These are phyloP conservation scores for Aspiorhynchus laticeps DNA, from an alignment of 2,113 vertebrate species.

Conservation along the genomic window DNA sequence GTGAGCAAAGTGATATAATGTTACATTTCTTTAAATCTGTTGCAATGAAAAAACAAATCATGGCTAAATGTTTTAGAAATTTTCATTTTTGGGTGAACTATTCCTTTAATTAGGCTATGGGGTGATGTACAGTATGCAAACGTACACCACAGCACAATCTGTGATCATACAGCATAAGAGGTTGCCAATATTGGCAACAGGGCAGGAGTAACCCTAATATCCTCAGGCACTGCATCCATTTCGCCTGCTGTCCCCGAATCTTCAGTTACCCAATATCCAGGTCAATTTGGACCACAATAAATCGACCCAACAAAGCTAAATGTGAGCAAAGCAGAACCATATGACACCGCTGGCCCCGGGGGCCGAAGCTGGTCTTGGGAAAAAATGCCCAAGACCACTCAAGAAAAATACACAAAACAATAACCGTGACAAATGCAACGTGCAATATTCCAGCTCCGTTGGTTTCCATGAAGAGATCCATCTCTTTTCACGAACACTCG, in stretches of 20 bases:
- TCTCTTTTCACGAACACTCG: not conserved
- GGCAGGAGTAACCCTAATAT: not conserved
- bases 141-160: not conserved
- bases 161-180: not conserved
- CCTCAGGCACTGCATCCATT: slow-evolving; percentile 38
- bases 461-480: slow-evolving; percentile 22
- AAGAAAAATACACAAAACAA: slow-evolving; percentile 20
- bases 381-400: not conserved
- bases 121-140: not conserved
- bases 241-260: slow-evolving; percentile 69
- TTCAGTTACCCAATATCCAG: slow-evolving; percentile 72
- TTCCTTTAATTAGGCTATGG: not conserved
- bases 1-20: too few species aligned
- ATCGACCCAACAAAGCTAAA: slow-evolving; percentile 63
- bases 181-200: slow-evolving; percentile 3
- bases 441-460: not conserved
- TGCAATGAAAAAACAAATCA: not conserved
- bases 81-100: not conserved
- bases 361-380: not conserved
- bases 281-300: slow-evolving; percentile 68
- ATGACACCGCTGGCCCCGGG: slow-evolving; percentile 54
- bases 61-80: not conserved
- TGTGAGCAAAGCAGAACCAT: slow-evolving; percentile 68
- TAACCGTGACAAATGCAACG: slow-evolving; percentile 1
- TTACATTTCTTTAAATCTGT: not conserved